Percentiles rank a stretch among this genome's conserved stretches.
Evolutionary conservation across 2,888 invertebrate species (phyloP).

Genomic region (Cataglyphis rosenhaueri): DNA sequence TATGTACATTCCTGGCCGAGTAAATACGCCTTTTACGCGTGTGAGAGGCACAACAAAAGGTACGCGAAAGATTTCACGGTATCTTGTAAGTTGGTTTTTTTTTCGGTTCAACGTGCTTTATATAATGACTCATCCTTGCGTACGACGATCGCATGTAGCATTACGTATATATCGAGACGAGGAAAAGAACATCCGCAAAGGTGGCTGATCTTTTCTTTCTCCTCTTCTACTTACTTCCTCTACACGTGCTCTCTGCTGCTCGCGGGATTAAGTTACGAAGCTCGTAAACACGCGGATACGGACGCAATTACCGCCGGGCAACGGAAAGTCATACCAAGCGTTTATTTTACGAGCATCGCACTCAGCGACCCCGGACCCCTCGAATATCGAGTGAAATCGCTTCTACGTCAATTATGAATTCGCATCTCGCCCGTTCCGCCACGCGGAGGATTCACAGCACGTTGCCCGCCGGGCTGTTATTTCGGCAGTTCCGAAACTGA

Average conservation of each 20-base stretch:
- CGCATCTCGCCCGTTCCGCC: slow-evolving; percentile 71
- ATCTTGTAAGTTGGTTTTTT: slow-evolving; percentile 9
- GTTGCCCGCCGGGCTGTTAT: slow-evolving; percentile 72
- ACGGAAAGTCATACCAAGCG: slow-evolving; percentile 48
- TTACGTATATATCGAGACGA: background rate
- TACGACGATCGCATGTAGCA: background rate
- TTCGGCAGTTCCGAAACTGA: slow-evolving; percentile 73
- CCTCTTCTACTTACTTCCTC: slow-evolving; percentile 37
- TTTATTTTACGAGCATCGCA: slow-evolving; percentile 62
- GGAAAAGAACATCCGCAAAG: slow-evolving; percentile 12
- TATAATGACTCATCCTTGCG: slow-evolving; percentile 29
- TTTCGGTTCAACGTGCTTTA: slow-evolving; percentile 11
- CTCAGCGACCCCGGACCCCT: slow-evolving; percentile 43
- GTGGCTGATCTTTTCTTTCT: slow-evolving; percentile 1
- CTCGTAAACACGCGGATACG: slow-evolving; percentile 50
- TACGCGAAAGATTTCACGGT: slow-evolving; percentile 2
- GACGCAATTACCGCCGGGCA: slow-evolving; percentile 34
- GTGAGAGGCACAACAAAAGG: background rate
- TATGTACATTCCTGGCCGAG: slow-evolving; percentile 38
- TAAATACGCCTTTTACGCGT: slow-evolving; percentile 22
- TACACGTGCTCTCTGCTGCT: slow-evolving; percentile 39
- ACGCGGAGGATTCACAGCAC: slow-evolving; percentile 73
- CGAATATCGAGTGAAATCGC: slow-evolving; percentile 67
- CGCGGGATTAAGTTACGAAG: slow-evolving; percentile 49
- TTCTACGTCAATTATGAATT: slow-evolving; percentile 72